Conservation (phyloP, 2,797 vertebrate species). For the Anas georgica region DNA sequence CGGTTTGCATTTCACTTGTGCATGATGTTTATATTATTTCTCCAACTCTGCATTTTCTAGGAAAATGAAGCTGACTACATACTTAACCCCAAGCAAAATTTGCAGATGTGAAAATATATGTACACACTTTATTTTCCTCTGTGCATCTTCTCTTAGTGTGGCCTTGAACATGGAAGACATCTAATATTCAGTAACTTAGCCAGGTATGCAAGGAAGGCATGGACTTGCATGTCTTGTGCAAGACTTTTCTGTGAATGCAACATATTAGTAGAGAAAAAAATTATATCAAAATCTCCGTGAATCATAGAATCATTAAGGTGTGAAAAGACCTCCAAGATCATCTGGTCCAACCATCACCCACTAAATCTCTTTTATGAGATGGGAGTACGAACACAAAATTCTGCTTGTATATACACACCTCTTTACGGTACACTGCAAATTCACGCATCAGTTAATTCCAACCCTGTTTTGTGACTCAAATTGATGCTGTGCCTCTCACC, state of each 20-base stretch:
- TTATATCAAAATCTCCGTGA: neutral
- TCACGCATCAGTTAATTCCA: neutral
- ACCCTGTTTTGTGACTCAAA: neutral
- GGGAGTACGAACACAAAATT: neutral
- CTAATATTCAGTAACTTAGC: neutral
- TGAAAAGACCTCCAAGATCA: no score
- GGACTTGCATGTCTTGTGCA: neutral
- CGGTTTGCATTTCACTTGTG: neutral
- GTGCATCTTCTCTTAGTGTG: neutral
- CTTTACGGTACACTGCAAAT: slow-evolving; percentile 5
- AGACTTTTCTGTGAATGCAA: neutral
- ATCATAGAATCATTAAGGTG: no score
- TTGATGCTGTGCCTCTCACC: neutral
- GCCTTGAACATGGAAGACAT: neutral
- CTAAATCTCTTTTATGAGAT: neutral
- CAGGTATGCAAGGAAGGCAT: neutral
- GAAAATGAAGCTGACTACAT: neutral
- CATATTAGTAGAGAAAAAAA: neutral
- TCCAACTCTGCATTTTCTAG: neutral
- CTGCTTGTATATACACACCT: neutral
- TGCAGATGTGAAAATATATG: neutral
- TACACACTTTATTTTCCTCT: neutral
- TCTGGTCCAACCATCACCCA: no score
- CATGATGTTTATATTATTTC: neutral
- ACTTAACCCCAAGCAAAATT: neutral